Base-by-base conservation (phyloP, 92 coral and sea anemone genomes). In the Desmophyllum pertusum region DNA sequence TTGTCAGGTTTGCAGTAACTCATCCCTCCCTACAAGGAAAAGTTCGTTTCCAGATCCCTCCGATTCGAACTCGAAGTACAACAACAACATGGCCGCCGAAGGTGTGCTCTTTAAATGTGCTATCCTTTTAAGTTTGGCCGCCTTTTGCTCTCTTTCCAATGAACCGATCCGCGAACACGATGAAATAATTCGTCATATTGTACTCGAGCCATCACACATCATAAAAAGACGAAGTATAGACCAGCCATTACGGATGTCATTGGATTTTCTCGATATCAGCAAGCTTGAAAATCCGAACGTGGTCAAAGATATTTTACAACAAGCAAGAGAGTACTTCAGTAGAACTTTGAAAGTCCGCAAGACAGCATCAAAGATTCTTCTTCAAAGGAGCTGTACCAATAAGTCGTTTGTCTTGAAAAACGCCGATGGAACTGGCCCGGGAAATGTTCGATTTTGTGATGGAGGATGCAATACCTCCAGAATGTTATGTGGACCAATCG, bases 351-450 rank as follows among this genome's bases (percentile, higher is more conserved):
- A 82, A 79, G 97, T 97, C 55, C 98, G 94, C 21, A 87, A 85
- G 87, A 92, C 92, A 8, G 87, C 85, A 21, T 67, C 90, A 39
- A 88, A 83, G 61, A 87, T 97, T 62, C 87, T 87, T 31, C 88
- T 97, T 25, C 96, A 97, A 78, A 90, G 98, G 69, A 89, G 81
- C 51, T 97, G 99, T 70, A 61, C 84, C 27, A 85, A 91, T 37
- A 88, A 84, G 43, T 46, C 75, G 36, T 95, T 88, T 66, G 80
- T 89, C 33, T 64, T 85, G 30, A 92, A 76, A 61, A 85, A 77
- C 36, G 83, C 73, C 8, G 88, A 92, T 2, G 98, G 98, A 30
- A 70, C 46, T 3, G 76, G 83, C 5, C 74, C 78, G 15, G 94
- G 89, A n/a, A 66, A 64, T 21, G 85, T 92, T 42, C 95, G 98